Conservation (phyloP, 2,888 invertebrate species). For the Tromatobia lineatoria region DNA sequence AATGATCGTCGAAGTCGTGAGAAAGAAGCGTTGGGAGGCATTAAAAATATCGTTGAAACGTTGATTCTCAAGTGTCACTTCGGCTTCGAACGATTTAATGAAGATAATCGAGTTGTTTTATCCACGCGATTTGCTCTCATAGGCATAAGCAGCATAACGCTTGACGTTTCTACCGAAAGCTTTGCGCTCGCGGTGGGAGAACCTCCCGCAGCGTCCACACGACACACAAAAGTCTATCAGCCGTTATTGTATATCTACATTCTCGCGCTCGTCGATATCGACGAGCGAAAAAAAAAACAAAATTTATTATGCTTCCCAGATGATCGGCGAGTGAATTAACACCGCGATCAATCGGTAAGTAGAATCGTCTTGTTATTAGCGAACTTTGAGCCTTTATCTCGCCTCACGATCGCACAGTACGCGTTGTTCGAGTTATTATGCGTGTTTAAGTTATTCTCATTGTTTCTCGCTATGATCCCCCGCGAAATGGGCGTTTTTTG, state of each 20-base stretch:
- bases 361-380: constrained; percentile 8
- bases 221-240: neutral
- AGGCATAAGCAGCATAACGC: constrained; percentile 7
- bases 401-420: neutral
- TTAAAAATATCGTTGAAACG: constrained; percentile 48
- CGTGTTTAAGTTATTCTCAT: neutral
- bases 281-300: constrained; percentile 14
- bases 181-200: constrained; percentile 41
- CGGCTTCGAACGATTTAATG: constrained; percentile 60
- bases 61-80: constrained; percentile 32
- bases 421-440: neutral
- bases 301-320: constrained; percentile 64
- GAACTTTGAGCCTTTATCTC: constrained; percentile 22
- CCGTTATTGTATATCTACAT: neutral
- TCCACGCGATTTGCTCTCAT: constrained; percentile 59
- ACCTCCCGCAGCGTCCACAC: constrained; percentile 39
- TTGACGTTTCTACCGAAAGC: constrained; percentile 54
- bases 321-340: constrained; percentile 61
- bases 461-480: neutral
- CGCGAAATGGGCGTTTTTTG: constrained; percentile 34
- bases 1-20: constrained; percentile 45
- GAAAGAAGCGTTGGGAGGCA: constrained; percentile 24
- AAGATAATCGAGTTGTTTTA: constrained; percentile 62
- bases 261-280: constrained; percentile 27
- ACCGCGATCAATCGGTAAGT: constrained; percentile 66